These are phyloP conservation scores for Sesia apiformis DNA, from an alignment of 2,888 invertebrate species.

Conservation along the genomic window DNA sequence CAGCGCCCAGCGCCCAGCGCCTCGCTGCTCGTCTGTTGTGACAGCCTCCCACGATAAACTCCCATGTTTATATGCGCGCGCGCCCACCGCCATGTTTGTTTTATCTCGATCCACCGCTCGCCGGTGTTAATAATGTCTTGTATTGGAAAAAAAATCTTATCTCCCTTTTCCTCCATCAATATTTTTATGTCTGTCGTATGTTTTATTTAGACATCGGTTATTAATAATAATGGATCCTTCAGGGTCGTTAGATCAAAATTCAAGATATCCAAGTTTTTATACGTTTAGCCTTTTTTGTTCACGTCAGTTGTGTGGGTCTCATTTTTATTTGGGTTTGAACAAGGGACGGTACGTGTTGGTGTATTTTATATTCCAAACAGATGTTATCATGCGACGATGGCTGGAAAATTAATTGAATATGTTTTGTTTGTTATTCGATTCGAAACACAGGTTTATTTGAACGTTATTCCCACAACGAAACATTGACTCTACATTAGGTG, in stretches of 20 bases:
- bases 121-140: constrained; percentile 69
- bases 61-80: constrained; percentile 62
- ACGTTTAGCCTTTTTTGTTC: constrained; percentile 37
- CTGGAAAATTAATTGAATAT: constrained; percentile 64
- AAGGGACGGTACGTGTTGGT: constrained; percentile 45
- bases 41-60: constrained; percentile 73
- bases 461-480: constrained; percentile 39
- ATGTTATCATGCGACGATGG: constrained; percentile 57
- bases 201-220: constrained; percentile 71
- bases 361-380: constrained; percentile 71
- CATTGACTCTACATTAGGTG: constrained; percentile 3
- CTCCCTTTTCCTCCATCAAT: constrained; percentile 45
- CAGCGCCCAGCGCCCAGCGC: constrained; percentile 37
- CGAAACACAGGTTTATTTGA: constrained; percentile 53
- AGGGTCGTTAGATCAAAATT: constrained; percentile 65
- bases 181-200: constrained; percentile 52
- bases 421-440: constrained; percentile 58
- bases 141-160: constrained; percentile 47
- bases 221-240: constrained; percentile 69
- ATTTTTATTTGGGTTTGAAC: constrained; percentile 55
- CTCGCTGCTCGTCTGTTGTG: constrained; percentile 62
- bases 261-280: constrained; percentile 56
- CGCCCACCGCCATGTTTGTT: constrained; percentile 72
- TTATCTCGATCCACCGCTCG: constrained; percentile 67
- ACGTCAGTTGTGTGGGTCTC: constrained; percentile 52